These are phyloP conservation scores for Coccyzus lansbergi DNA, from an alignment of 2,797 vertebrate species.

Conservation along the genomic window DNA sequence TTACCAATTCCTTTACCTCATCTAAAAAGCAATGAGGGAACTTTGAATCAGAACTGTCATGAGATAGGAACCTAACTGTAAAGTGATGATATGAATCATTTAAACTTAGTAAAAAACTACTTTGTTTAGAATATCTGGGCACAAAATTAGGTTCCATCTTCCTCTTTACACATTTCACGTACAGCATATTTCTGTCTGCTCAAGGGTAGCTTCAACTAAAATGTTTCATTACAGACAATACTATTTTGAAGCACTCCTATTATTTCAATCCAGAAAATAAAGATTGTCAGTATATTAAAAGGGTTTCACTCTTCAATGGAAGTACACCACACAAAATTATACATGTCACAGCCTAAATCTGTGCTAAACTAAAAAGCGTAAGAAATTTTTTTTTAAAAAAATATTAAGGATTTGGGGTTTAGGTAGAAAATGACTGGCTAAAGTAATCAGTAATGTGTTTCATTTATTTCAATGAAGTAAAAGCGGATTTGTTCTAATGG, in stretches of 20 bases:
- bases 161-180: background rate
- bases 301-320: background rate
- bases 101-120: background rate
- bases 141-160: background rate
- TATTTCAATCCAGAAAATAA: background rate
- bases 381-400: background rate
- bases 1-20: background rate
- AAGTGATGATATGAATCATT: background rate
- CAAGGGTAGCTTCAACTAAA: background rate
- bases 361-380: background rate
- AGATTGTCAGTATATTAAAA: background rate
- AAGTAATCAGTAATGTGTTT: background rate
- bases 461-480: background rate
- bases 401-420: background rate
- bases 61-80: background rate
- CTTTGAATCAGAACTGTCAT: background rate
- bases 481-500: background rate
- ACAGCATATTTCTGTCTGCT: background rate
- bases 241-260: background rate
- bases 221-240: background rate
- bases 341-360: accelerated
- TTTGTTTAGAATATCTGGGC: background rate
- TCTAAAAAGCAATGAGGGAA: background rate
- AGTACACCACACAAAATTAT: background rate
- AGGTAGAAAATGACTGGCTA: background rate